These are phyloP conservation scores for Zaprionus vittiger DNA, from an alignment of 1,140 invertebrate species.

Conservation along the genomic window DNA sequence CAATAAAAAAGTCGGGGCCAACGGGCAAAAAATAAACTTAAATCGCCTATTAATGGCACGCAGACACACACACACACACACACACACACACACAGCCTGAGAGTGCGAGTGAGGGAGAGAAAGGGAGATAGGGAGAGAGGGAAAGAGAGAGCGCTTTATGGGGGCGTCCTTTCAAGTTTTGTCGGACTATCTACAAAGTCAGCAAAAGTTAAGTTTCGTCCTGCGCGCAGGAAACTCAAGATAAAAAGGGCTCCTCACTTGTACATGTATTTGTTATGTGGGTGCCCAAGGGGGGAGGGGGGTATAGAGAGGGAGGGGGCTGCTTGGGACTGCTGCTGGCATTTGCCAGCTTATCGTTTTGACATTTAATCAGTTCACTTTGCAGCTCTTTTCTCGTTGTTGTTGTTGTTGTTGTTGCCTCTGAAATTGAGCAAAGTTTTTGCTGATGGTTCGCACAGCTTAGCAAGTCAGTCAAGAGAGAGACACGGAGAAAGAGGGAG, in stretches of 20 bases:
- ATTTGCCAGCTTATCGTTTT: constrained; percentile 47
- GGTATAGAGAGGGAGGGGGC: too few relatives aligned
- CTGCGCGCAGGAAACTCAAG: constrained; percentile 41
- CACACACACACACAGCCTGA: constrained; percentile 2
- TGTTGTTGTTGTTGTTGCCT: not conserved
- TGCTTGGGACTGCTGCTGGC: not conserved
- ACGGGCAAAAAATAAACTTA: constrained; percentile 78
- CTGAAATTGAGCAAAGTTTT: constrained; percentile 20
- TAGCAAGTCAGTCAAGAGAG: not conserved
- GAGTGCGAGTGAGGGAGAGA: not conserved
- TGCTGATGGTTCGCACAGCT: constrained; percentile 6
- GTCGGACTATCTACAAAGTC: constrained; percentile 55
- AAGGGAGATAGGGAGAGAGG: not conserved
- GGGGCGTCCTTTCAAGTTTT: constrained; percentile 38
- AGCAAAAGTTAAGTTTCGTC: constrained; percentile 69
- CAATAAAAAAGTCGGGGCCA: constrained; percentile 66
- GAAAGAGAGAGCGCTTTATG: not conserved
- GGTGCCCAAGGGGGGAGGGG: too few relatives aligned
- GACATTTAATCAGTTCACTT: constrained; percentile 54
- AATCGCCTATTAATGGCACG: constrained; percentile 75
- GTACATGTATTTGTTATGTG: constrained; percentile 13
- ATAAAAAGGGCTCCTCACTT: constrained; percentile 41
- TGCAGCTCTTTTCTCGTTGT: constrained; percentile 23
- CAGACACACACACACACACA: not conserved
- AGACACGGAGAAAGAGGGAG: not conserved